Base-by-base conservation (phyloP, 92 coral and sea anemone species). In the Epizoanthus stellaris region DNA sequence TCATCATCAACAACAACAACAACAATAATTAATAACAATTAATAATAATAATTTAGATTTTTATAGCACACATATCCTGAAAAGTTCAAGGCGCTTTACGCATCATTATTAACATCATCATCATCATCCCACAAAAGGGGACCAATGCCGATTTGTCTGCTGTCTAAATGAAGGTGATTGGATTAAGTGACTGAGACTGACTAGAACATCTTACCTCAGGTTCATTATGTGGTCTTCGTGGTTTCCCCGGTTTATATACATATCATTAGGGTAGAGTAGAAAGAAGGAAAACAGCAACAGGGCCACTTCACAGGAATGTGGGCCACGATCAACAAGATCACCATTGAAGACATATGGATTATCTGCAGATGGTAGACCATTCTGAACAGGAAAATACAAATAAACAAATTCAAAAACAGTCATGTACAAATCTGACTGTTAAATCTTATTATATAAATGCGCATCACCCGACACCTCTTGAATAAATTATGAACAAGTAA, bases 201-300 rank as follows among this genome's bases (percentile, higher is more conserved):
- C 13, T 0, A 43, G 52, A 70, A 30, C 14, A 73, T 4, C 16
- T 69, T 85, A 96, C 99, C 99, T 94, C 47, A 95, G 87, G 74
- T 96, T 96, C 99, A 96, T 96, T 61, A 96, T 92, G 66, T 96
- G 97, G 83, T 96, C 99, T 53, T 96, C 99, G 57, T 96, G 99
- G 85, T 96, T 96, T 8, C 99, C 99, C 54, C 99, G 93, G 77
- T 96, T 96, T 65, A 94, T 94, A 68, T 90, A 96, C 20, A 96
- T 95, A 38, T 93, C 98, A 79, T 93, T 92, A 20, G 99, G 98
- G 73, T 96, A 96, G 10, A 96, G 93, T 11, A 96, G 91, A 60
- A 94, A 92, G 69, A 94, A 96, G 3, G 96, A 77, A 86, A 96
- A 96, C 60, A 96, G 76, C 42, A 94, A 90, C 23, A 96, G 70